Conservation (phyloP, 2,888 invertebrate genomes). For the Megalurothrips usitatus region DNA sequence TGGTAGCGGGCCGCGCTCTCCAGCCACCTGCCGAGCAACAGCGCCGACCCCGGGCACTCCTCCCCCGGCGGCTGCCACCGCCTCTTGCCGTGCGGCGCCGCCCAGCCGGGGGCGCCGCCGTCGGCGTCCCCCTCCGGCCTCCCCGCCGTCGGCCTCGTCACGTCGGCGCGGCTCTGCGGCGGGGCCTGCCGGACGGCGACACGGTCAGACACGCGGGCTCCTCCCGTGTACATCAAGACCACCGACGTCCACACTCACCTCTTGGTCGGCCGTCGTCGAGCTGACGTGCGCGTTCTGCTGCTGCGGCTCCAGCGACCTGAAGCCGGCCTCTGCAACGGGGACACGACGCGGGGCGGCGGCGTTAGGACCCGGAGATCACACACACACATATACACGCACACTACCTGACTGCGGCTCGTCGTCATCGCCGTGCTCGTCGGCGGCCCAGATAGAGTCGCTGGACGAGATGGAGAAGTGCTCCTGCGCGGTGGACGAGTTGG, state of each 20-base stretch:
- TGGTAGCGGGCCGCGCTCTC: constrained; percentile 70
- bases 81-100: not conserved
- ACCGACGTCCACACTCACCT: not conserved
- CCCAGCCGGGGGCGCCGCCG: constrained; percentile 39
- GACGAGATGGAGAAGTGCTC: constrained; percentile 24
- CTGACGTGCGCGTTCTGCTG: constrained; percentile 30
- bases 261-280: constrained; percentile 40
- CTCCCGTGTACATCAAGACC: too few species aligned
- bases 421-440: not conserved
- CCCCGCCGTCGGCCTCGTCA: too few species aligned
- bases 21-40: constrained; percentile 68
- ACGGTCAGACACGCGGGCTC: too few species aligned
- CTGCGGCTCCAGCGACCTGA: not conserved
- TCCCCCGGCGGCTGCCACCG: constrained; percentile 38
- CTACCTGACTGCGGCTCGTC: constrained; percentile 22
- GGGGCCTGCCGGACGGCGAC: constrained; percentile 35
- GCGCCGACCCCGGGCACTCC: constrained; percentile 45
- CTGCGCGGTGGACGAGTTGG: constrained; percentile 1
- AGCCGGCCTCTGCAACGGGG: not conserved
- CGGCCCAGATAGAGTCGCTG: constrained; percentile 11
- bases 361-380: not conserved
- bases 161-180: constrained; percentile 12
- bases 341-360: not conserved
- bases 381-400: too few species aligned
- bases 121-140: constrained; percentile 43